A percentile compares a stretch with the other conserved stretches of the same genome.
phyloP scores from a whole-genome alignment of 2,888 invertebrate genomes.

The Rotaria sp. region DNA sequence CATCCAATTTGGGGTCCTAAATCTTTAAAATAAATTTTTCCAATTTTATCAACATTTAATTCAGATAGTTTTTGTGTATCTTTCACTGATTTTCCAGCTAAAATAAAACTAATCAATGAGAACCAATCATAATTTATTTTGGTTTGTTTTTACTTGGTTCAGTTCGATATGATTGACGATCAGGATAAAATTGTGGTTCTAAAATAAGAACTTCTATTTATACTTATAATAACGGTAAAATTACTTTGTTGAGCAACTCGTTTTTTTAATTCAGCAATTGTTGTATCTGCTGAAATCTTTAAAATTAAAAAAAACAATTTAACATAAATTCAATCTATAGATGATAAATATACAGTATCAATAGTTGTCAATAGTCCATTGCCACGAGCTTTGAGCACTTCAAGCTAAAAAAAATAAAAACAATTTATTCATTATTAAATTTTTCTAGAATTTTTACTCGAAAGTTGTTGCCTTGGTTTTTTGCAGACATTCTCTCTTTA shows the following conservation, averaged over 20 bases:
- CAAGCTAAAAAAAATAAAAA: neutral
- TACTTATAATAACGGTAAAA: neutral
- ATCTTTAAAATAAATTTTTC: constrained; percentile 75
- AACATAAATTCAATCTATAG: too few relatives aligned
- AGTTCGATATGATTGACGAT: constrained; percentile 33
- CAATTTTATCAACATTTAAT: constrained; percentile 32
- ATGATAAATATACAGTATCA: neutral
- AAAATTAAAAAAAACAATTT: neutral
- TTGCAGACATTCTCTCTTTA: neutral
- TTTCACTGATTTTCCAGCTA: constrained; percentile 39
- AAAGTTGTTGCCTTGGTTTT: neutral
- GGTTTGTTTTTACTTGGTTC: constrained; percentile 29
- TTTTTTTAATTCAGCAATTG: constrained; percentile 37
- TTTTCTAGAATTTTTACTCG: neutral
- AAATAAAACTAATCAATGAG: neutral
- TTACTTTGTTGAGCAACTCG: constrained; percentile 33
- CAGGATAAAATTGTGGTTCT: constrained; percentile 36
- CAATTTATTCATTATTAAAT: neutral
- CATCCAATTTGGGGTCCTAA: constrained; percentile 95
- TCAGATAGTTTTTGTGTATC: constrained; percentile 32
- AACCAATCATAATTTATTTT: neutral
- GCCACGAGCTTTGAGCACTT: neutral
- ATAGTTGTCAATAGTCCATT: neutral
- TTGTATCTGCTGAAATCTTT: neutral
- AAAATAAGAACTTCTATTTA: neutral